Conservation (phyloP, 2,113 vertebrate genomes). For the Uropsilus gracilis region DNA sequence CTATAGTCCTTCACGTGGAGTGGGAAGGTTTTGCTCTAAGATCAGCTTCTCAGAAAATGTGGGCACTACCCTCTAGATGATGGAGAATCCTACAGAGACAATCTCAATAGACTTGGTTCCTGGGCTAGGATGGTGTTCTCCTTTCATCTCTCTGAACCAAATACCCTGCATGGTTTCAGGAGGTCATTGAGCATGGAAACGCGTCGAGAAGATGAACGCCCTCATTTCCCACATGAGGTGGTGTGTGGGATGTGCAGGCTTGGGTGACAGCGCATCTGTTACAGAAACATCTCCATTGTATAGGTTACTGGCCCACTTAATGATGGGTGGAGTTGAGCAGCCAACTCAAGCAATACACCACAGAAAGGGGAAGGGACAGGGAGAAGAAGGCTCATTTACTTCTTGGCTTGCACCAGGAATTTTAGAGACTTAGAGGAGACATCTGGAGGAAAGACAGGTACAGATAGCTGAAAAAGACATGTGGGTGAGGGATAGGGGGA, state of each 20-base stretch:
- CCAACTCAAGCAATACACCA: too few relatives aligned
- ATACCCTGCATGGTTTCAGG: neutral
- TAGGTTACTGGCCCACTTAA: too few relatives aligned
- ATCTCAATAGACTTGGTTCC: neutral
- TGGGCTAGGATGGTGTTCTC: neutral
- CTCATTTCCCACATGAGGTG: neutral
- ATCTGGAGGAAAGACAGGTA: too few relatives aligned
- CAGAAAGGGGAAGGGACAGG: too few relatives aligned
- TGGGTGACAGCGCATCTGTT: neutral
- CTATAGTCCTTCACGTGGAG: neutral
- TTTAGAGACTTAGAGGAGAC: too few relatives aligned
- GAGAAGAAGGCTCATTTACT: too few relatives aligned
- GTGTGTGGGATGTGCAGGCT: neutral
- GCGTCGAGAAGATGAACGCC: neutral
- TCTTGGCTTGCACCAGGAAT: too few relatives aligned
- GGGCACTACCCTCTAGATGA: neutral
- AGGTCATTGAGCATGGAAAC: neutral
- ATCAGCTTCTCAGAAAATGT: neutral
- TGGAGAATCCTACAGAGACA: neutral
- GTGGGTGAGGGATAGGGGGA: too few relatives aligned
- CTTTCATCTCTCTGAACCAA: neutral
- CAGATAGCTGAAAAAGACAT: too few relatives aligned
- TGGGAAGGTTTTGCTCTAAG: neutral
- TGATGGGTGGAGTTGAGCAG: too few relatives aligned
- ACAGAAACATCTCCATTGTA: too few relatives aligned